A percentile compares a stretch with the other conserved stretches of the same genome.
phyloP scores from a whole-genome alignment of 2,888 invertebrate species.

The Clivina fossor region DNA sequence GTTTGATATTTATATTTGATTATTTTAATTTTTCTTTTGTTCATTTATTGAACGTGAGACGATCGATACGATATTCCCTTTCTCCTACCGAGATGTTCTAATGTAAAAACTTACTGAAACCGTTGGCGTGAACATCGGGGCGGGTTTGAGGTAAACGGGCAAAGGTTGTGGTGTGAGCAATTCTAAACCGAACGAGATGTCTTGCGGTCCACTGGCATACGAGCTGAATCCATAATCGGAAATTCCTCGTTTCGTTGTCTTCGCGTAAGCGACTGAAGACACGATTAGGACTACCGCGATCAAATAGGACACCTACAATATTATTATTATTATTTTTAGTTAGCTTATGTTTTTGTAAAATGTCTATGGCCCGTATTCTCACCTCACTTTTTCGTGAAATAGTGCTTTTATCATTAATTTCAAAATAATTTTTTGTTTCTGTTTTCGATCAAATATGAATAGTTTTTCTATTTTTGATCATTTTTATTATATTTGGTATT shows the following conservation, averaged over 20 bases:
- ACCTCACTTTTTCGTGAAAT: no score
- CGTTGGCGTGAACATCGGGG: not conserved
- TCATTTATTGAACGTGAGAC: no score
- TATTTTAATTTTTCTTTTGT: no score
- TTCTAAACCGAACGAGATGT: slow-evolving; percentile 3
- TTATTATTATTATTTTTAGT: not conserved
- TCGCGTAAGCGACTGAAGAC: slow-evolving; percentile 2
- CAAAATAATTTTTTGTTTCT: no score
- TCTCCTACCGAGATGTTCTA: no score
- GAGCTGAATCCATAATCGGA: slow-evolving; percentile 20
- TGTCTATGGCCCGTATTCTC: no score
- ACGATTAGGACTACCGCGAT: slow-evolving; percentile 7
- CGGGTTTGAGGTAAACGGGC: slow-evolving; percentile 15
- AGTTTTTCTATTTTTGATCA: no score
- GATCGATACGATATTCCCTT: no score
- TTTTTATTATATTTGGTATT: no score
- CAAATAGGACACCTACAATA: slow-evolving; percentile 9
- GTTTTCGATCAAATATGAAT: no score
- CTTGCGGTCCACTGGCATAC: slow-evolving; percentile 9
- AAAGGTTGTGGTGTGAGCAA: slow-evolving; percentile 8
- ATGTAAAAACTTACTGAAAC: slow-evolving; percentile 18
- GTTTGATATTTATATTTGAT: no score
- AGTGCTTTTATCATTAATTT: no score
- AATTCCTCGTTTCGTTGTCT: slow-evolving; percentile 19
- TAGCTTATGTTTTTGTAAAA: not conserved